Conservation (phyloP, 2,888 invertebrate species). For the Lasioglossum figueresi region DNA sequence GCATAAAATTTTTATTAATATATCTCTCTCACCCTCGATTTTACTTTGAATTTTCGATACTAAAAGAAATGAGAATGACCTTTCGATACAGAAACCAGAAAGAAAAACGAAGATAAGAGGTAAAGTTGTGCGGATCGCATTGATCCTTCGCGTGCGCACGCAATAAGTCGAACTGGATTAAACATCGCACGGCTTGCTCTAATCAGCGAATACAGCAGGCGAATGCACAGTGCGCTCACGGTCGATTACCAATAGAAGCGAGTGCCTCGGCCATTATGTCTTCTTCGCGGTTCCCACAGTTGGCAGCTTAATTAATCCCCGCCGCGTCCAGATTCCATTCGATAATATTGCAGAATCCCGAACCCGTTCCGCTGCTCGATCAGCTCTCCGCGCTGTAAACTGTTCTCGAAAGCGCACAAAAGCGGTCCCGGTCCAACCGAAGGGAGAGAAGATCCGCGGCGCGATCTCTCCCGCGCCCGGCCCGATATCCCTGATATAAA, state of each 20-base stretch:
- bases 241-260: not conserved
- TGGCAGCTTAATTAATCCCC: conserved; percentile 7
- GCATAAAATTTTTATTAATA: not conserved
- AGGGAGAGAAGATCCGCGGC: conserved; percentile 9
- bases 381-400: conserved; percentile 5
- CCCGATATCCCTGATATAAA: conserved; percentile 37
- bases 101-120: not conserved
- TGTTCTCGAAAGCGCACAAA: not conserved
- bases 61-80: not conserved
- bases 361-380: not conserved
- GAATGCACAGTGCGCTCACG: not conserved
- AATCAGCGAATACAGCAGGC: not conserved
- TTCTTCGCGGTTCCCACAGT: conserved; percentile 10
- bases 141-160: not conserved
- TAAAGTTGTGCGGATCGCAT: not conserved
- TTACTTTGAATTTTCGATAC: not conserved
- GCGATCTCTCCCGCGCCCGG: not conserved
- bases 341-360: not conserved
- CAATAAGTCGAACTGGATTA: not conserved
- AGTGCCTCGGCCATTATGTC: not conserved
- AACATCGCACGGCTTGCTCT: not conserved
- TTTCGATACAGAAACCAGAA: not conserved
- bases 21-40: not conserved
- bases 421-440: not conserved
- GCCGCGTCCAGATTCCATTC: conserved; percentile 3